Evolutionary conservation across 2,888 invertebrate genomes (phyloP), one percentile per base, ranked within the genome.

Genomic region (Scaptomyza flava): DNA sequence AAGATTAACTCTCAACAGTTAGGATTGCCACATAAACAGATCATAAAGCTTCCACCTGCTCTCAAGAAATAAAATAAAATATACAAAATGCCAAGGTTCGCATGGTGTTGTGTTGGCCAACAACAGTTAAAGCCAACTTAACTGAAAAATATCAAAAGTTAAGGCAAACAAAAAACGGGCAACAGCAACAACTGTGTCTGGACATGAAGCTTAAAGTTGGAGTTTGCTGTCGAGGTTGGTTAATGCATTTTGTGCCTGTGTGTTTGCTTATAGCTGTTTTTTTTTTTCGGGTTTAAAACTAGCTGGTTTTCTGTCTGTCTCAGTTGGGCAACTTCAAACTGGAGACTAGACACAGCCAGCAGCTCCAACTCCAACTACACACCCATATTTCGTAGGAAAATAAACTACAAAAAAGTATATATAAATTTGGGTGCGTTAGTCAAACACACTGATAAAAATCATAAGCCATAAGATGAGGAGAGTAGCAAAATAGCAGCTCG

Each of bases 371-470:
- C 14, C 14, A 41, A 38, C 38, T 17, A 41, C 41, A 57, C 85
- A 82, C 80, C 81, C 80, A 81, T 72, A 62, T 82, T 81, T 68
- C 72, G 65, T 71, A 64, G 81, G 82, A 69, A 79, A 69, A 61
- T 12, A 64, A 46, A 46, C 57, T 31, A 48, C 23, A 51, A 57
- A 38, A 43, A 41, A 47, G n/a, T 14, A n/a, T 14, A 30, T 50
- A 50, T 50, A 77, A 76, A 63, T 68, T 89, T 84, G 85, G 89
- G 87, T 87, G 89, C 89, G 89, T 84, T 89, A 68, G 87, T 74
- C 81, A 81, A 84, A 84, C 87, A 88, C 85, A 88, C 85, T 77
- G 84, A 84, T 89, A 81, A 79, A 86, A 89, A 87, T 87, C 87
- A 65, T 69, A 76, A 70, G 78, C 63, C 78, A 67, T 27, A 60